These are phyloP conservation scores for Tragelaphus eurycerus DNA, from an alignment of 2,797 vertebrate species.

Conservation along the genomic window DNA sequence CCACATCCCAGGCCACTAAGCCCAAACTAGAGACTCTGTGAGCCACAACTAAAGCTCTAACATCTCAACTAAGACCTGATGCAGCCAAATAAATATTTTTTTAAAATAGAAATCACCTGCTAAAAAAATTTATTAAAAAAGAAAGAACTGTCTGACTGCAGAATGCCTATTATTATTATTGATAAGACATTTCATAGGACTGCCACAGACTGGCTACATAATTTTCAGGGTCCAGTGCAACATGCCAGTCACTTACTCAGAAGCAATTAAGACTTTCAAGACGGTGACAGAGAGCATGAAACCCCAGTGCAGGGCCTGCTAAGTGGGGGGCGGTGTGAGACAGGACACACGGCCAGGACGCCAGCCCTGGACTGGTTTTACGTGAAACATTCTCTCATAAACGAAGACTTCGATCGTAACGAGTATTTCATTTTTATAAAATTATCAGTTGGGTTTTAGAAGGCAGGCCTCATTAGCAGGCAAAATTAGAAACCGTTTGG, in stretches of 20 bases:
- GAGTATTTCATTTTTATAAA: not conserved
- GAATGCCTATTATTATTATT: not conserved
- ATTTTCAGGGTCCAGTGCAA: not conserved
- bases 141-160: not conserved
- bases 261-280: not conserved
- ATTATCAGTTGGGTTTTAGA: not conserved
- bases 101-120: not conserved
- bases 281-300: rapidly evolving
- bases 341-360: rapidly evolving
- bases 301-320: rapidly evolving
- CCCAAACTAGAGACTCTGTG: not conserved
- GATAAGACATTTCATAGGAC: not conserved
- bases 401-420: not conserved
- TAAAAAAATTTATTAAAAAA: not conserved
- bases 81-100: not conserved
- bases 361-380: not conserved
- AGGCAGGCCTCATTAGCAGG: not conserved
- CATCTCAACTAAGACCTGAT: not conserved
- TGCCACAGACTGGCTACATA: rapidly evolving
- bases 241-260: not conserved
- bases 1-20: not conserved
- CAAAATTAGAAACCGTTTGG: not conserved
- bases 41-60: not conserved
- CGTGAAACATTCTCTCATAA: not conserved
- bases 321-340: rapidly evolving